Conservation (phyloP, 2,797 vertebrate genomes). For the Tokudaia muenninki region DNA sequence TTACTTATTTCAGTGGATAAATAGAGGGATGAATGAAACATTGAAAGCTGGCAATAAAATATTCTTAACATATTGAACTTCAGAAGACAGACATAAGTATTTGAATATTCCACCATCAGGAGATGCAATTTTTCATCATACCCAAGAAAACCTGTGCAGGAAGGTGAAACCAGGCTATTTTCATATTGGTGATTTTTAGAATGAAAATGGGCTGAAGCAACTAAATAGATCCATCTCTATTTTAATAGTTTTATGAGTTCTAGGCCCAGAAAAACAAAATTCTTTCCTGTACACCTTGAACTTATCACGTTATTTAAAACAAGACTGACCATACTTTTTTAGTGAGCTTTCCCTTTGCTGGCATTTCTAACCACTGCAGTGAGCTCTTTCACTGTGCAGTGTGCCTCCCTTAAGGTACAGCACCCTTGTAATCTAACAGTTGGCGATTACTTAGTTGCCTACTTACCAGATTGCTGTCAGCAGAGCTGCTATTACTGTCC, state of each 20-base stretch:
- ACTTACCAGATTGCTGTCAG: not conserved
- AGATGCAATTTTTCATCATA: not conserved
- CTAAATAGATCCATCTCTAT: not conserved
- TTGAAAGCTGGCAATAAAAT: not conserved
- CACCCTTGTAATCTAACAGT: not conserved
- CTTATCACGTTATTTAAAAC: not conserved
- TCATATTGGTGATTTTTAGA: not conserved
- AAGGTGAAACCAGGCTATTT: not conserved
- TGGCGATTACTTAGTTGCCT: not conserved
- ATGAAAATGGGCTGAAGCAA: not conserved
- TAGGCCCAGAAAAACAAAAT: not conserved
- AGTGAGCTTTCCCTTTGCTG: not conserved
- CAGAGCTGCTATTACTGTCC: not conserved
- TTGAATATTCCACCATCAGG: not conserved
- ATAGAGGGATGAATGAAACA: not conserved
- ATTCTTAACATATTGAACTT: not conserved
- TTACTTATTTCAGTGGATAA: not conserved
- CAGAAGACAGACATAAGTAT: not conserved
- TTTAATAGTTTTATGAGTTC: not conserved
- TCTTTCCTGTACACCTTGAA: not conserved
- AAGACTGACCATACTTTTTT: not conserved
- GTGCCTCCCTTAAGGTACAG: not conserved
- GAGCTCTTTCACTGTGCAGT: rapidly evolving
- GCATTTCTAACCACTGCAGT: not conserved
- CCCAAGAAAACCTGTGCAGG: not conserved